These are phyloP conservation scores for Apostichopus japonicus DNA, from an alignment of 35 echinoderm and acorn worm species.

Conservation along the genomic window DNA sequence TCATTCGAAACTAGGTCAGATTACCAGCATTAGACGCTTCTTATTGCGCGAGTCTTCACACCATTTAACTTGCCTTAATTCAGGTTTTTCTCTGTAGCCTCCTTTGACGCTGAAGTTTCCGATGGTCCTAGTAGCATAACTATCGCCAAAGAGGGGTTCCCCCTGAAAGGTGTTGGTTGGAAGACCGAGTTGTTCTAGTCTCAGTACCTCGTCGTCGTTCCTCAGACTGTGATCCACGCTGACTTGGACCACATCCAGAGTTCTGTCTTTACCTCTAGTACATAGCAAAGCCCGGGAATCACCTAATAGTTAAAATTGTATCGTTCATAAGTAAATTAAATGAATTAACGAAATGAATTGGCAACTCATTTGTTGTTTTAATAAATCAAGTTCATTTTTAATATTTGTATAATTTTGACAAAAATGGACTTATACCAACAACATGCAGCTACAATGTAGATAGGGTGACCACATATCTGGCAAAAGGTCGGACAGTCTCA, in stretches of 20 bases:
- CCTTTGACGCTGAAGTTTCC: conserved; percentile 91
- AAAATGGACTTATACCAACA: too few species aligned
- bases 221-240: conserved; percentile 86
- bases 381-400: too few species aligned
- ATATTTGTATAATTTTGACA: too few species aligned
- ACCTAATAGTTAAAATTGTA: conserved; percentile 57
- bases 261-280: conserved; percentile 58
- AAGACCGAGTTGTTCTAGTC: conserved; percentile 82
- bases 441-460: too few species aligned
- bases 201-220: conserved; percentile 91
- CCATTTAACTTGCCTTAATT: conserved; percentile 69
- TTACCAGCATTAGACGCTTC: too few species aligned
- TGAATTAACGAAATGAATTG: too few species aligned
- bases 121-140: conserved; percentile 76
- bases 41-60: too few species aligned
- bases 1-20: too few species aligned
- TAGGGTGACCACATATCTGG: too few species aligned
- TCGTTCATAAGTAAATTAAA: neutral
- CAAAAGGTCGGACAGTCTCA: too few species aligned
- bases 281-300: conserved; percentile 84
- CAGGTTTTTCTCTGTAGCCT: conserved; percentile 80
- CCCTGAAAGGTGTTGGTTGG: conserved; percentile 63
- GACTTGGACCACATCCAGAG: conserved; percentile 73
- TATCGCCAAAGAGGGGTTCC: conserved; percentile 61
- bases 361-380: too few species aligned